A percentile compares a stretch with the other conserved stretches of the same genome.
phyloP scores from a whole-genome alignment of 2,888 invertebrate genomes.

The Chloroclystis v-ata region DNA sequence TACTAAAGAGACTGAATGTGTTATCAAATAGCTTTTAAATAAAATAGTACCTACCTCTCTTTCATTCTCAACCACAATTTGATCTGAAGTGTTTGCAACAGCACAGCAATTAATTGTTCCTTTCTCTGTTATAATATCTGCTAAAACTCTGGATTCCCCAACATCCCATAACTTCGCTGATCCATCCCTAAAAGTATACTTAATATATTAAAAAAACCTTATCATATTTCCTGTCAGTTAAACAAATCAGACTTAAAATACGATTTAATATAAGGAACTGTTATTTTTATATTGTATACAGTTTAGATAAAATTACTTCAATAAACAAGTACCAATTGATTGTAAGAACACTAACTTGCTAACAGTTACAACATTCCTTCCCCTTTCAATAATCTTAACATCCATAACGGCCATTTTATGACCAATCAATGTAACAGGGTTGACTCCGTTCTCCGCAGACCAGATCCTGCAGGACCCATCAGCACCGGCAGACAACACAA shows the following conservation, averaged over 20 bases:
- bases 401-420: slow-evolving; percentile 82
- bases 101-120: slow-evolving; percentile 80
- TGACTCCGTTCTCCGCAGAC: slow-evolving; percentile 82
- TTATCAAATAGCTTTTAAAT: too few species aligned
- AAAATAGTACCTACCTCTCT: too few species aligned
- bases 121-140: slow-evolving; percentile 67
- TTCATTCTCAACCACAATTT: slow-evolving; percentile 51
- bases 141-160: slow-evolving; percentile 78
- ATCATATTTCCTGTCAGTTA: too few species aligned
- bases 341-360: slow-evolving; percentile 80
- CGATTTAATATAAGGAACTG: too few species aligned
- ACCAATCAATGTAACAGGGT: slow-evolving; percentile 81
- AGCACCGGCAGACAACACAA: slow-evolving; percentile 81
- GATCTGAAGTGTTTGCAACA: slow-evolving; percentile 53
- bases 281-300: background rate
- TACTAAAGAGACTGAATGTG: too few species aligned
- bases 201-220: too few species aligned
- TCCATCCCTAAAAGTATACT: slow-evolving; percentile 78
- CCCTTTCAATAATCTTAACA: slow-evolving; percentile 80
- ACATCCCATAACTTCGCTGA: slow-evolving; percentile 84
- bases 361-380: slow-evolving; percentile 83
- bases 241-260: too few species aligned
- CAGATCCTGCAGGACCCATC: slow-evolving; percentile 84
- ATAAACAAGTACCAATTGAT: too few species aligned
- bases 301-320: too few species aligned